Percentiles rank a stretch among this genome's conserved stretches.
Conservation (phyloP, 2,888 invertebrate genomes). For the Plusia festucae region DNA sequence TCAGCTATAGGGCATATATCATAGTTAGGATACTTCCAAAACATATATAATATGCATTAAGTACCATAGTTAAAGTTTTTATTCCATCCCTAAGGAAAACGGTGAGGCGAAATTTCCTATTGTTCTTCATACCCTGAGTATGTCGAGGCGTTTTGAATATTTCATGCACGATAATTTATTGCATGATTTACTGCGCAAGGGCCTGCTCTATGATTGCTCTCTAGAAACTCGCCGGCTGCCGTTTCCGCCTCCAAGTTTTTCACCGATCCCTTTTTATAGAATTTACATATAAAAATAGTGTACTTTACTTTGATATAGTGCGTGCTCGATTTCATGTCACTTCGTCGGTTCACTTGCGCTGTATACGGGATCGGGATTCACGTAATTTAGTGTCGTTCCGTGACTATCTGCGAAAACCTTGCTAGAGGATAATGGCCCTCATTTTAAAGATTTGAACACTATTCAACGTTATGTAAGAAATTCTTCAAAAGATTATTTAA, state of each 20-base stretch:
- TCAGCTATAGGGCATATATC: not conserved
- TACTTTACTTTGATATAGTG: slow-evolving; percentile 62
- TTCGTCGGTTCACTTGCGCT: slow-evolving; percentile 50
- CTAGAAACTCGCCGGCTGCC: slow-evolving; percentile 54
- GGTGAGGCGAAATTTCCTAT: slow-evolving; percentile 70
- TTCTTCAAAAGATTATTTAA: not conserved
- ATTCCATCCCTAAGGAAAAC: slow-evolving; percentile 61
- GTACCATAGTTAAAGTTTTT: slow-evolving; percentile 49
- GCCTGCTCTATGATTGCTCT: slow-evolving; percentile 69
- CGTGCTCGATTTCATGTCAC: slow-evolving; percentile 54
- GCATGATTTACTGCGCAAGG: slow-evolving; percentile 82
- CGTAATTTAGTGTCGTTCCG: slow-evolving; percentile 42
- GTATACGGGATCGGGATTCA: slow-evolving; percentile 39
- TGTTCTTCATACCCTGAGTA: slow-evolving; percentile 77
- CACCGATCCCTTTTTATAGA: slow-evolving; percentile 67
- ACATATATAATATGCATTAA: slow-evolving; percentile 55
- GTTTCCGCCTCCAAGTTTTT: slow-evolving; percentile 59
- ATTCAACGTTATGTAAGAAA: slow-evolving; percentile 15
- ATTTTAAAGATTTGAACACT: slow-evolving; percentile 39
- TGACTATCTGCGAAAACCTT: slow-evolving; percentile 45
- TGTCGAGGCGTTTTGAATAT: slow-evolving; percentile 83
- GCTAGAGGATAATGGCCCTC: slow-evolving; percentile 28
- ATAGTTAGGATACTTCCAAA: slow-evolving; percentile 27
- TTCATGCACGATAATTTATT: slow-evolving; percentile 86
- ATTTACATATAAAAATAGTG: slow-evolving; percentile 69